Base-by-base conservation (phyloP, 2,888 invertebrate species). In the Therioaphis trifolii region DNA sequence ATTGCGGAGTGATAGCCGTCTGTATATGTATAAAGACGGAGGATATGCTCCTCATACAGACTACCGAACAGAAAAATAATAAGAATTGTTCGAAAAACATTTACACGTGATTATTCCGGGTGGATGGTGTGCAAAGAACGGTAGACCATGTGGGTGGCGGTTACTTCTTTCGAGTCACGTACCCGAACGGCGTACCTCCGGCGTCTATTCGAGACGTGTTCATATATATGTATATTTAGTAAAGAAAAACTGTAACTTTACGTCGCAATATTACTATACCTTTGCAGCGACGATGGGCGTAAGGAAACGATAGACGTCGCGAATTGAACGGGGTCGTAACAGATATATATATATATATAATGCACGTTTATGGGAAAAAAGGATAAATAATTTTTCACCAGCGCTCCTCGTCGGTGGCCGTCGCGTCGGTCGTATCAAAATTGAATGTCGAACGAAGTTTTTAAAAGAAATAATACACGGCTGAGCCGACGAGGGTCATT, bases 371-470 rank as follows among this genome's bases (percentile, higher is more conserved):
- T 29, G 24, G 15, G 18, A 4, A 27, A 21, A 21, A 2, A 14
- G 12, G 29, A 29, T 29, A 14, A 52, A 72, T 72, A 29, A 72
- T 52, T 49, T 52, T 29, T 29, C 5, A 21, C 21, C 69, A 15
- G 7, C 21, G 43, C 43, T 69, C 68, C 9, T n/a, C 27, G 71
- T 14, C 15, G 9, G 11, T 14, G 55, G 12, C 58, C 46, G 18
- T 18, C 18, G 14, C 43, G 40, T 40, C 43, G 40, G 21, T 27
- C 35, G 49, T 66, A 77, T 66, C 77, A 35, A 66, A 77, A 77
- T 77, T 66, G 77, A 77, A 77, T 66, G 76, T 77, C 63, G 29
- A 77, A 77, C 29, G 15, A 66, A 77, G 77, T 77, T 77, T 77
- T 52, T 52, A 77, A 49, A 77, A 77, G 66, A 66, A 77, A 77